Percentiles rank a stretch among this genome's conserved stretches.
Evolutionary conservation across 2,888 invertebrate genomes (phyloP).

Genomic region (Drosophila anomelani): DNA sequence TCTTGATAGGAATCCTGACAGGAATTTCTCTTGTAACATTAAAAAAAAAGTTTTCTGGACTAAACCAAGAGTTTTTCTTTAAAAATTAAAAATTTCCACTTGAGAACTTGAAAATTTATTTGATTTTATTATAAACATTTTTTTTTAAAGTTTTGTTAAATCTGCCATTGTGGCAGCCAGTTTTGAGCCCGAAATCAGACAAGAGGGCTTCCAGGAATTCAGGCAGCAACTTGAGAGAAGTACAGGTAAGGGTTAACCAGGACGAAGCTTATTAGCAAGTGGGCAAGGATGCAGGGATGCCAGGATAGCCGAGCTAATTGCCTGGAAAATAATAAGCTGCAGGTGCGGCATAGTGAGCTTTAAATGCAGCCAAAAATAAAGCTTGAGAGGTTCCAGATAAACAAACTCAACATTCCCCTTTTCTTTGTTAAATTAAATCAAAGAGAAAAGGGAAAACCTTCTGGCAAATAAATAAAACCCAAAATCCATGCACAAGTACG

Average conservation of each 20-base stretch:
- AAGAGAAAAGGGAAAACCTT: too few species aligned
- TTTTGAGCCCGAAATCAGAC: background rate
- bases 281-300: background rate
- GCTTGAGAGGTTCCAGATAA: background rate
- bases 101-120: background rate
- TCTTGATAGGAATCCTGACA: too few species aligned
- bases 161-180: background rate
- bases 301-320: background rate
- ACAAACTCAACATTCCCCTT: background rate
- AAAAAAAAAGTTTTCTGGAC: too few species aligned
- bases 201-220: background rate
- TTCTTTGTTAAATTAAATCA: too few species aligned
- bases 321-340: constrained; percentile 3
- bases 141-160: background rate
- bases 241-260: background rate
- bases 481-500: background rate
- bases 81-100: too few species aligned
- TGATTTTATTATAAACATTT: background rate
- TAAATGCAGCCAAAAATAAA: background rate
- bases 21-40: too few species aligned
- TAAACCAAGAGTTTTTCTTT: too few species aligned
- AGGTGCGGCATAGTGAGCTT: background rate
- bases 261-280: constrained; percentile 5
- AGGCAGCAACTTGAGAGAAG: background rate
- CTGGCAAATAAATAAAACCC: constrained; percentile 1